Conservation (phyloP, 2,888 invertebrate species). For the Meteorus cinctellus region DNA sequence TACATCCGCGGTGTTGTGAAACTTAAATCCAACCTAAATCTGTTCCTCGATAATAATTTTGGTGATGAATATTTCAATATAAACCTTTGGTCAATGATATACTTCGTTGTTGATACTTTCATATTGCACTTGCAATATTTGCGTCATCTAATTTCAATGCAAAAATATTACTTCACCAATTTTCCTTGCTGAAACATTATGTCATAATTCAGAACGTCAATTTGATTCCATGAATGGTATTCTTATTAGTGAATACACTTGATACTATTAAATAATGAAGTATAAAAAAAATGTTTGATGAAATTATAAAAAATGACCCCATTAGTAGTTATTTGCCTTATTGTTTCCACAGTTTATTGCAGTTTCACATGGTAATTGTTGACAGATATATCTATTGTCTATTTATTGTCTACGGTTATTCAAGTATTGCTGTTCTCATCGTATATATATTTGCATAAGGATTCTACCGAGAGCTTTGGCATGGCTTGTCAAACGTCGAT, state of each 20-base stretch:
- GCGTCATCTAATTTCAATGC: too few species aligned
- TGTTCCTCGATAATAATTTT: too few species aligned
- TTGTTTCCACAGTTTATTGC: slow-evolving; percentile 75
- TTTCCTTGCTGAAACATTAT: too few species aligned
- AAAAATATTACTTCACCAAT: too few species aligned
- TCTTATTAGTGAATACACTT: background rate
- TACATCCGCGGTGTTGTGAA: too few species aligned
- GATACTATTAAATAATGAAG: background rate
- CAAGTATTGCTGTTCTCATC: background rate
- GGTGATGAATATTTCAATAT: too few species aligned
- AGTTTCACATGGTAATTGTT: slow-evolving; percentile 78
- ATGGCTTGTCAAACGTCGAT: slow-evolving; percentile 87
- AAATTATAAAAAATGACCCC: slow-evolving; percentile 68
- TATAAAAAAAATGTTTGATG: background rate
- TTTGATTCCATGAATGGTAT: background rate
- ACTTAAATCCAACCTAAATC: too few species aligned
- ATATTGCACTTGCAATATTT: too few species aligned
- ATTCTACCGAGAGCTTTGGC: slow-evolving; percentile 84
- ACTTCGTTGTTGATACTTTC: too few species aligned
- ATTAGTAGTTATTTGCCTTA: slow-evolving; percentile 67
- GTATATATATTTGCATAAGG: slow-evolving; percentile 75
- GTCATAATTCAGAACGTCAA: background rate
- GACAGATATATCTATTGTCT: slow-evolving; percentile 50
- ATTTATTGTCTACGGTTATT: background rate
- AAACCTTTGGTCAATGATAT: too few species aligned